Conservation (phyloP, 2,888 invertebrate genomes). For the Synanthedon tipuliformis region DNA sequence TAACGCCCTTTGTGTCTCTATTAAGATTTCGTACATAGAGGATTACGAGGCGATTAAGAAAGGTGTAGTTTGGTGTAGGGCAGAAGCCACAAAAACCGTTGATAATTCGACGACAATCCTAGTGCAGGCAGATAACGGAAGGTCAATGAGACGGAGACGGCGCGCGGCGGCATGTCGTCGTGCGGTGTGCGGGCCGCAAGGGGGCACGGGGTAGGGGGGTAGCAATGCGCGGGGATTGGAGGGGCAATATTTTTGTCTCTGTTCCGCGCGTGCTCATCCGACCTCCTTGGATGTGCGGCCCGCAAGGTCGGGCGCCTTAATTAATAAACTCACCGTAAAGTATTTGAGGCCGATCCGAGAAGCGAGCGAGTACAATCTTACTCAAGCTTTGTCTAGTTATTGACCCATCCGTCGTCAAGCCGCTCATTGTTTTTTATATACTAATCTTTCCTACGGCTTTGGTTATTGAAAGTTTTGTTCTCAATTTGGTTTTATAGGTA, state of each 20-base stretch:
- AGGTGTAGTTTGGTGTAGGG: constrained; percentile 7
- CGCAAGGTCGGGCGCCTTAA: constrained; percentile 69
- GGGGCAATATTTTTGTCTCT: constrained; percentile 28
- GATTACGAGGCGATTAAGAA: constrained; percentile 5
- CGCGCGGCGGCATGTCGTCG: constrained; percentile 33
- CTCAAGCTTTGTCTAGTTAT: constrained; percentile 66
- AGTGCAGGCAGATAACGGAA: constrained; percentile 61
- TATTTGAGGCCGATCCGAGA: constrained; percentile 67
- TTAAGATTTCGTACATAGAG: background rate
- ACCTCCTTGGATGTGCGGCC: constrained; percentile 61
- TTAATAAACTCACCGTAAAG: constrained; percentile 70
- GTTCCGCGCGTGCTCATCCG: constrained; percentile 33
- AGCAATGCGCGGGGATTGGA: constrained; percentile 13
- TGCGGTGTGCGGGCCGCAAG: constrained; percentile 27
- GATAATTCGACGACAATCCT: constrained; percentile 38
- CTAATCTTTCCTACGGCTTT: background rate
- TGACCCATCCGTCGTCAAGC: constrained; percentile 45
- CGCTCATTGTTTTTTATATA: constrained; percentile 33
- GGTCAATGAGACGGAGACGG: constrained; percentile 64
- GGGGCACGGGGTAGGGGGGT: constrained; percentile 13
- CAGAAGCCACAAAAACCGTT: constrained; percentile 1
- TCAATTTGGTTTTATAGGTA: background rate
- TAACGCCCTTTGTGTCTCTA: background rate
- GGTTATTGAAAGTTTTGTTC: background rate
- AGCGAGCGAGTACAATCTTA: constrained; percentile 60